Evolutionary conservation across 2,797 vertebrate genomes (phyloP).

Genomic region (Meriones psammophilus): DNA sequence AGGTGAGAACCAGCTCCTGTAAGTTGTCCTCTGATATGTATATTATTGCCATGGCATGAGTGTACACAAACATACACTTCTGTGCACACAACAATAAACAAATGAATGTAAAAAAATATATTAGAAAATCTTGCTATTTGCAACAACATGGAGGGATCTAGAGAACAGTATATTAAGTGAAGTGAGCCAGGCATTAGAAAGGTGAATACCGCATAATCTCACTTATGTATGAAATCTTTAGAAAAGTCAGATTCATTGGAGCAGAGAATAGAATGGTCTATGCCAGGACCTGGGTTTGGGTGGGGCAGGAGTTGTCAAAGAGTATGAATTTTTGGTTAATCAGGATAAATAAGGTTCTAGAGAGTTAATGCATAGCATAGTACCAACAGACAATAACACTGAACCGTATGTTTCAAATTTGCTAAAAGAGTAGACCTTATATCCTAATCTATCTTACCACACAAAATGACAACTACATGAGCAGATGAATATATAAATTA

Average conservation of each 20-base stretch:
- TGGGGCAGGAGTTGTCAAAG: neutral
- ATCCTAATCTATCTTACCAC: neutral
- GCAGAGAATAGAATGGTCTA: neutral
- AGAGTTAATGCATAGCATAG: neutral
- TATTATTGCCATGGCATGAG: neutral
- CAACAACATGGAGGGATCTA: neutral
- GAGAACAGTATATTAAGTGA: neutral
- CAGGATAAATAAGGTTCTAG: neutral
- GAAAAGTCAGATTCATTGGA: neutral
- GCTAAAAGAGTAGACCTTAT: neutral
- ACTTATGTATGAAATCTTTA: neutral
- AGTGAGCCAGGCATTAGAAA: constrained; percentile 3
- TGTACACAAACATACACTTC: no score
- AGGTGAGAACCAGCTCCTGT: neutral
- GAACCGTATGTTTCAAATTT: neutral
- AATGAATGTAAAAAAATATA: no score
- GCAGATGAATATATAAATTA: neutral
- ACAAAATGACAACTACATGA: neutral
- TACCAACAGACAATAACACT: neutral
- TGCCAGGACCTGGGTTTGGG: neutral
- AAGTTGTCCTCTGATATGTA: neutral
- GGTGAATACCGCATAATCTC: neutral
- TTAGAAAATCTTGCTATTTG: no score
- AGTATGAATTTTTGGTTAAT: neutral
- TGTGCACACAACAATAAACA: no score